phyloP scores from a whole-genome alignment of 2,797 vertebrate species.

The Coccyzus lansbergi region DNA sequence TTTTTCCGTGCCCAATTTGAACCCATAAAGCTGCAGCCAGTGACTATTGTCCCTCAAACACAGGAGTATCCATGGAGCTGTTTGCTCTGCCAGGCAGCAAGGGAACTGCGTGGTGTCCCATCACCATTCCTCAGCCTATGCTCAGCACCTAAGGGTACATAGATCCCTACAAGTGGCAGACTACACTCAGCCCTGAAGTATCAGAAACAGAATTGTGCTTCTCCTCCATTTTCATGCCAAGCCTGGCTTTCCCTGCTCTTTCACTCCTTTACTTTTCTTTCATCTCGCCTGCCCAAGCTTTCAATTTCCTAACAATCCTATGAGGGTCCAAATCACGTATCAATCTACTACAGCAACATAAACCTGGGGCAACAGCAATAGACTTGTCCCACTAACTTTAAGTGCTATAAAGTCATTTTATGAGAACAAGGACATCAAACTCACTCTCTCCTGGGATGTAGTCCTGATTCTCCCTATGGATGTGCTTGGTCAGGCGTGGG shows the following conservation, averaged over 20 bases:
- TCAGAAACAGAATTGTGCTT: neutral
- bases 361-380: neutral
- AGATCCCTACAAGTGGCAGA: neutral
- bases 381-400: neutral
- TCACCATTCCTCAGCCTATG: neutral
- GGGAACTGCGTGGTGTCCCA: neutral
- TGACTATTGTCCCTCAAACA: neutral
- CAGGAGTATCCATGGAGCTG: neutral
- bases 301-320: neutral
- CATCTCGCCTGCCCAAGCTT: neutral
- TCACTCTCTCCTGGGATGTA: conserved; percentile 96
- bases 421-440: conserved; percentile 56
- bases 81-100: neutral
- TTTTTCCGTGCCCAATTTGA: neutral
- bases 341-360: neutral
- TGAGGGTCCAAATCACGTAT: neutral
- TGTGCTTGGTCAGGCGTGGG: conserved; percentile 92
- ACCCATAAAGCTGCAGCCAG: neutral
- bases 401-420: neutral
- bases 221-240: neutral
- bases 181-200: neutral
- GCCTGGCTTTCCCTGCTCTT: neutral
- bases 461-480: conserved; percentile 94
- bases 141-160: neutral
- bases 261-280: neutral